Evolutionary conservation across 2,113 vertebrate genomes (phyloP).

Genomic region (Speoplatyrhinus poulsoni): DNA sequence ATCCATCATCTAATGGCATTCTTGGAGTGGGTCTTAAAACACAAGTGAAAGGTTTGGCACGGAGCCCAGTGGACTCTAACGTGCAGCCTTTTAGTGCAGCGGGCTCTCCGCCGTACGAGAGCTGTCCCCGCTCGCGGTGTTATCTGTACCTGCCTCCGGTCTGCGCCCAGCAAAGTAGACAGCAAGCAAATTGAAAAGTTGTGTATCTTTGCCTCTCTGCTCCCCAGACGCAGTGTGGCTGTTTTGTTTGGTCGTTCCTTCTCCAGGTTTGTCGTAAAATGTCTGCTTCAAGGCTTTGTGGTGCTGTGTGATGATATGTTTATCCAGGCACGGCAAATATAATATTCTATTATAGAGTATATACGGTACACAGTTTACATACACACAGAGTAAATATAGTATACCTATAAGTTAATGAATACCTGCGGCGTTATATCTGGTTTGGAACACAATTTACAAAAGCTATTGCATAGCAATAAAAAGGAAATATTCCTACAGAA

Average conservation of each 20-base stretch:
- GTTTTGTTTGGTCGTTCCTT: constrained; percentile 36
- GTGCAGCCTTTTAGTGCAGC: constrained; percentile 46
- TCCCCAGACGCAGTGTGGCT: constrained; percentile 13
- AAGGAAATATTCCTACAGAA: too few species aligned
- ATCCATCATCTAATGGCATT: constrained; percentile 54
- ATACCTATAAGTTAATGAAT: too few species aligned
- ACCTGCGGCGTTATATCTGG: too few species aligned
- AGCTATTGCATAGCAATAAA: too few species aligned
- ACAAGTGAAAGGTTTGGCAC: constrained; percentile 53
- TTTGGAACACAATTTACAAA: too few species aligned
- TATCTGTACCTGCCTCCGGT: constrained; percentile 18
- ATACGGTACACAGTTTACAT: too few species aligned
- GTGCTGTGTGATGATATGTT: neutral
- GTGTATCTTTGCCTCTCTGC: constrained; percentile 21
- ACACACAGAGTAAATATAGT: too few species aligned
- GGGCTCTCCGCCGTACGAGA: constrained; percentile 47
- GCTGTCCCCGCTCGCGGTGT: constrained; percentile 36
- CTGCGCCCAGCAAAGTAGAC: constrained; percentile 19
- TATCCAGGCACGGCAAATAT: too few species aligned
- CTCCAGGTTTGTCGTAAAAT: constrained; percentile 24
- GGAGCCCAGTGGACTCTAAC: constrained; percentile 45
- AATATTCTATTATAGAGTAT: too few species aligned
- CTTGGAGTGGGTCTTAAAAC: constrained; percentile 46
- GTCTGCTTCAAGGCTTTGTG: constrained; percentile 1
- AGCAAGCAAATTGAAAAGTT: constrained; percentile 56